Evolutionary conservation across 2,113 vertebrate genomes (phyloP), one percentile per base, ranked within the genome.

Genomic region (Pterophyllum scalare): DNA sequence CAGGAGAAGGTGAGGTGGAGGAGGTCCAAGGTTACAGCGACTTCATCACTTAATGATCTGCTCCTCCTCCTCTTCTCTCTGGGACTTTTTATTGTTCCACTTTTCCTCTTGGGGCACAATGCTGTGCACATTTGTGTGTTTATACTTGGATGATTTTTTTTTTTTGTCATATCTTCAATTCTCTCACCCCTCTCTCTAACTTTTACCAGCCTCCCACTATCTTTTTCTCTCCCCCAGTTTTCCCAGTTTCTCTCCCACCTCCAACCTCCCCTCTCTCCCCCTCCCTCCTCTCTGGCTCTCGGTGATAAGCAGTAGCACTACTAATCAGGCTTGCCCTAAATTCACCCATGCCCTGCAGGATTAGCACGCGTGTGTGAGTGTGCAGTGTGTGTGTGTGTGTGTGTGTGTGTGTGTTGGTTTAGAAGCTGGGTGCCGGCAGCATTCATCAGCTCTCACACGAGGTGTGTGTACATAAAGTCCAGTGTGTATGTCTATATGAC

Each of bases 261-360:
- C 22, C 65, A 28, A 10, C 28, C 75, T 33, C 67, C 52, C 33
- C 40, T 46, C 64, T 70, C 19, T 9, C 52, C 20, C 52, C 19
- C 24, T 10, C 57, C 17, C 62, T 81, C 67, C 86, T 77, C 86
- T 80, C 93, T 94, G 94, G 90, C 89, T 91, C 49, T 82, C 70
- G 82, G 46, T 94, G 94, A 95, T 95, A 94, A 95, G 94, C 89
- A 89, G 60, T 74, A 87, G 93, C 93, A 88, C 92, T 92, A 92
- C 95, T 95, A 95, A 96, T 95, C 95, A 92, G 91, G 90, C 91
- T 94, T 95, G 94, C 93, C 95, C 95, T 95, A 95, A 95, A 96
- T 96, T 94, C 93, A 57, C 82, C 91, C 90, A 75, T 91, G 93
- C 93, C 93, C 93, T 87, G 90, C 92, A 94, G 94, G 93, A 96